A percentile compares a stretch with the other conserved stretches of the same genome.
Evolutionary conservation across 1,140 invertebrate genomes (phyloP).

Genomic region (Calosoma granatense): DNA sequence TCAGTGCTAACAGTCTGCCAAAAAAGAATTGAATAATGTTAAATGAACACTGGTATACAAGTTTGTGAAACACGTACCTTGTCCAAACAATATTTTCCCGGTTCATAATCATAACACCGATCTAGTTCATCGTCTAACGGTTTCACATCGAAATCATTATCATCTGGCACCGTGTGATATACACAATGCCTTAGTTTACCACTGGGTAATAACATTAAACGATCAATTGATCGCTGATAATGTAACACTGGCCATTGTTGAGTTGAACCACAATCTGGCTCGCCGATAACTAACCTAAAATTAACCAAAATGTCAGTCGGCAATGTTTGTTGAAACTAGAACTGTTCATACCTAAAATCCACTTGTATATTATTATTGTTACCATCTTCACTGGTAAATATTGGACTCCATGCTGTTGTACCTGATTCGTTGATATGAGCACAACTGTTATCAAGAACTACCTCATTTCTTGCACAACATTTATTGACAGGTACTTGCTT

Average conservation of each 20-base stretch:
- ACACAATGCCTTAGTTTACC: slow-evolving; percentile 62
- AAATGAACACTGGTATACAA: neutral
- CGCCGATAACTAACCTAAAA: slow-evolving; percentile 47
- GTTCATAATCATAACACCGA: slow-evolving; percentile 56
- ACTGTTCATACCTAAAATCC: slow-evolving; percentile 29
- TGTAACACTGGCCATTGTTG: slow-evolving; percentile 64
- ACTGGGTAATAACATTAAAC: slow-evolving; percentile 52
- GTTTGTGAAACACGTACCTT: slow-evolving; percentile 40
- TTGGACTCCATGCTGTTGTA: slow-evolving; percentile 47
- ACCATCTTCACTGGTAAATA: slow-evolving; percentile 50
- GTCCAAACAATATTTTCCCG: slow-evolving; percentile 68
- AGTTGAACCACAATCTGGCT: slow-evolving; percentile 57
- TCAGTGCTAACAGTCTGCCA: slow-evolving; percentile 24
- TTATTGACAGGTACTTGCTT: slow-evolving; percentile 49
- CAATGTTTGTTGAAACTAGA: neutral
- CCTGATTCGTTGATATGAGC: slow-evolving; percentile 46
- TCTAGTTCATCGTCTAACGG: slow-evolving; percentile 39
- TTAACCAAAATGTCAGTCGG: neutral
- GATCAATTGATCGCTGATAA: slow-evolving; percentile 43
- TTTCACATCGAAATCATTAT: slow-evolving; percentile 35
- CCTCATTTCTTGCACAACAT: slow-evolving; percentile 62
- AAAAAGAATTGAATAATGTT: neutral
- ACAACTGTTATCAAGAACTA: slow-evolving; percentile 56
- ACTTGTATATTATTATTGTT: slow-evolving; percentile 36
- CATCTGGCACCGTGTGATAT: slow-evolving; percentile 34